Conservation (phyloP, 2,888 invertebrate species). For the Drosophila longiperda region DNA sequence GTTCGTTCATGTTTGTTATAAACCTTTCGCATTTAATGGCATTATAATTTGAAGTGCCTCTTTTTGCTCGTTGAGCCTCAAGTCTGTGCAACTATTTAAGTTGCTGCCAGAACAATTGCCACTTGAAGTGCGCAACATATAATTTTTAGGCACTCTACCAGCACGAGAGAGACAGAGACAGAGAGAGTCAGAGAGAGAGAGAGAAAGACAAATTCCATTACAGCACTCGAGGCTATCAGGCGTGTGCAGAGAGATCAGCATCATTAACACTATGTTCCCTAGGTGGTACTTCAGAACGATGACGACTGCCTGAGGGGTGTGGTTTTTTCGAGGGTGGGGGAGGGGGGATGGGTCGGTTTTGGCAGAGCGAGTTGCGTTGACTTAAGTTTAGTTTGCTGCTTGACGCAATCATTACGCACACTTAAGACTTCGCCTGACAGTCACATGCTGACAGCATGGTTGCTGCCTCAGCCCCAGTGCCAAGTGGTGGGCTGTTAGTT, state of each 20-base stretch:
- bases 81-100: not conserved
- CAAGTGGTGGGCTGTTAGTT: slow-evolving; percentile 10
- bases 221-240: slow-evolving; percentile 60
- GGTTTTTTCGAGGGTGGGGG: not conserved
- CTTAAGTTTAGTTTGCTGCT: slow-evolving; percentile 65
- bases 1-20: not conserved
- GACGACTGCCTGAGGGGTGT: slow-evolving; percentile 29
- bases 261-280: slow-evolving; percentile 80
- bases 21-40: not conserved
- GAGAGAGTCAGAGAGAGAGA: not conserved
- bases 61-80: not conserved
- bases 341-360: slow-evolving; percentile 1
- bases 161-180: not conserved
- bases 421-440: slow-evolving; percentile 62
- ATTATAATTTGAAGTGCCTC: not conserved
- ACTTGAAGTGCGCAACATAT: slow-evolving; percentile 57
- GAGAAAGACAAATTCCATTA: slow-evolving; percentile 54
- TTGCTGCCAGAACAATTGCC: slow-evolving; percentile 55
- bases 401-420: slow-evolving; percentile 76
- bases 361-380: slow-evolving; percentile 30
- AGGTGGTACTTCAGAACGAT: slow-evolving; percentile 68
- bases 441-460: slow-evolving; percentile 56
- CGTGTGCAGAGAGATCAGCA: slow-evolving; percentile 73
- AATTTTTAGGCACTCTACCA: slow-evolving; percentile 54
- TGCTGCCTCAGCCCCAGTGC: slow-evolving; percentile 35